These are phyloP conservation scores for Bubo scandiacus DNA, from an alignment of 2,113 vertebrate species.

Conservation along the genomic window DNA sequence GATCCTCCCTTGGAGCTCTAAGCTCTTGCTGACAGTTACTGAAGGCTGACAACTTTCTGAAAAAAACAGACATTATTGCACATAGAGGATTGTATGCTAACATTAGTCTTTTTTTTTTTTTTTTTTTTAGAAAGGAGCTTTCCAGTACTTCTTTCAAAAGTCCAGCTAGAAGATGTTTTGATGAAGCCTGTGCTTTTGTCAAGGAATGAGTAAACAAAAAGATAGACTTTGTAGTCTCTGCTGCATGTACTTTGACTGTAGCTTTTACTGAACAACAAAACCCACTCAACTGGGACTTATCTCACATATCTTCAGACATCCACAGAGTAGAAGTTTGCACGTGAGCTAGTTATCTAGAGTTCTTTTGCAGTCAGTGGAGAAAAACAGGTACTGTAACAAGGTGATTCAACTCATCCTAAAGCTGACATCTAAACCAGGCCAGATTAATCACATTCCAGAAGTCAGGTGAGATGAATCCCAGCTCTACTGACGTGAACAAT, in stretches of 20 bases:
- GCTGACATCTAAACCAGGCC: not conserved
- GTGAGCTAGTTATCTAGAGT: not conserved
- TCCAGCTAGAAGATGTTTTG: not conserved
- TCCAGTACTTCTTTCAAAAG: conserved; percentile 16
- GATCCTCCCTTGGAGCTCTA: conserved; percentile 42
- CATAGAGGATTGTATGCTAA: not conserved
- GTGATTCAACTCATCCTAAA: not conserved
- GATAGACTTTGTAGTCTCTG: not conserved
- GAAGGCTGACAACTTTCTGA: conserved; percentile 20
- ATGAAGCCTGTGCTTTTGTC: not conserved
- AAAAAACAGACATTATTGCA: not conserved
- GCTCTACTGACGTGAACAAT: not conserved
- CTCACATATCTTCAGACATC: not conserved
- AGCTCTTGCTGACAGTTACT: conserved; percentile 40
- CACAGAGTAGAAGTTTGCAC: not conserved
- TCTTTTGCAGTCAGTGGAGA: not conserved
- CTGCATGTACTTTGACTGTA: not conserved
- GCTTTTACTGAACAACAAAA: not conserved
- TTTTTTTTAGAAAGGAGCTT: not conserved
- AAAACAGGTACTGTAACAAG: not conserved
- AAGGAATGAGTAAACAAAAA: not conserved
- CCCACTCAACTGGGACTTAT: not conserved
- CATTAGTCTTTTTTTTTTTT: not conserved
- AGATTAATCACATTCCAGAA: not conserved
- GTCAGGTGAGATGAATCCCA: not conserved